Evolutionary conservation across 2,797 vertebrate species (phyloP).

Genomic region (Myiothlypis chrysogaster): DNA sequence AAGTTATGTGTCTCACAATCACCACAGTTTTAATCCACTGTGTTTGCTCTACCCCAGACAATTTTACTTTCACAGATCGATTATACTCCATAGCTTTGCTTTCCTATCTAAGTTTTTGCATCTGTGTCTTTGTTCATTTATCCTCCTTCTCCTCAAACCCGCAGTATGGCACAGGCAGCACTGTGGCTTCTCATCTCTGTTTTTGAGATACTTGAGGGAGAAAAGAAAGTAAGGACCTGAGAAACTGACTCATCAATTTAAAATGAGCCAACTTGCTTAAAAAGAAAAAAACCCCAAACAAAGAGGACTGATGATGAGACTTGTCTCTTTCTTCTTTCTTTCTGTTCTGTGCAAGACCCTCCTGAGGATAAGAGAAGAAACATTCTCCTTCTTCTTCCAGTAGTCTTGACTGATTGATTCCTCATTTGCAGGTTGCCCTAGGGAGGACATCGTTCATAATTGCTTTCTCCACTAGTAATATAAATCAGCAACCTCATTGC

Average conservation of each 20-base stretch:
- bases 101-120: neutral
- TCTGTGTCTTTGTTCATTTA: neutral
- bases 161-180: rapidly evolving
- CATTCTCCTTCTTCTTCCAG: neutral
- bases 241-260: neutral
- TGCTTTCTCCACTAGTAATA: neutral
- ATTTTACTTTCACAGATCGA: neutral
- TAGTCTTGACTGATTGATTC: neutral
- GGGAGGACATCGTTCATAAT: rapidly evolving
- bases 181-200: neutral
- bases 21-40: neutral
- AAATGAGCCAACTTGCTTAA: neutral
- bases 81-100: neutral
- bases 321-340: neutral
- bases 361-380: neutral
- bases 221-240: neutral
- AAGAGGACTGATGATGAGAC: neutral
- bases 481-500: neutral
- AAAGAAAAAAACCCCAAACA: neutral
- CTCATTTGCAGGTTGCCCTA: neutral
- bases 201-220: neutral
- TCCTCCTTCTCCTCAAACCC: neutral
- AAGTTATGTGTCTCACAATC: neutral
- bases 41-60: neutral
- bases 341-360: neutral